Evolutionary conservation across 92 coral and sea anemone genomes (phyloP), one percentile per base, ranked within the genome.

Genomic region (Anthopleura xanthogrammica): DNA sequence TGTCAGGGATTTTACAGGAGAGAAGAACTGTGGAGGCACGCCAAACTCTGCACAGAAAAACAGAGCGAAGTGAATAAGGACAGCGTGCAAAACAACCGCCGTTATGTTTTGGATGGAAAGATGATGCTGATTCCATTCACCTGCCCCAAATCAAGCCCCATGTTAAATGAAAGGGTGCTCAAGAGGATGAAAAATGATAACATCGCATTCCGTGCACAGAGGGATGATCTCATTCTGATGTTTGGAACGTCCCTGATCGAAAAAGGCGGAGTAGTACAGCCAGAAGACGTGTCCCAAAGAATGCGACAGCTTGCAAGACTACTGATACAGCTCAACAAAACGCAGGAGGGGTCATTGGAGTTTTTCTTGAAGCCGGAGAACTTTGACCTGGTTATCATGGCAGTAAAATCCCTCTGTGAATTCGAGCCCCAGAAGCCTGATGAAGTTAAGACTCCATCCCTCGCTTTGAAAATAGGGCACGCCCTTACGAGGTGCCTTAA

Each of bases 381-480:
- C 36, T 65, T 65, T 23, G 41, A 23, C 72, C 5, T 36, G 5
- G 22, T 1, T n/a, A 7, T 65, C 22, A n/a, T 24, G 72, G 72
- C 72, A 17, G 60, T 43, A 43, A 79, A 43, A 43, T 16, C 56
- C 6, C 42, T 29, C 4, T 79, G 68, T 29, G 14, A 54, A 6
- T 65, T 65, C 12, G 72, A 65, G 72, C 39, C 72, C 36, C 36
- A 29, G 36, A 36, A 65, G 29, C 19, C 2, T 46, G 82, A 75
- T 8, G 77, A 56, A 7, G 89, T 86, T 43, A 80, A 84, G 16
- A 80, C 75, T 48, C 89, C 82, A 6, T 86, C 75, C 4, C 55
- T 86, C n/a, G 82, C 77, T 7, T 66, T 80, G 41, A 70, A 75
- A 3, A 73, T 80, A 24, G 89, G 89, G 36, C 54, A 86, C 55